Evolutionary conservation across 2,888 invertebrate genomes (phyloP).

Genomic region (Galeopsomyia nigrocyanea): DNA sequence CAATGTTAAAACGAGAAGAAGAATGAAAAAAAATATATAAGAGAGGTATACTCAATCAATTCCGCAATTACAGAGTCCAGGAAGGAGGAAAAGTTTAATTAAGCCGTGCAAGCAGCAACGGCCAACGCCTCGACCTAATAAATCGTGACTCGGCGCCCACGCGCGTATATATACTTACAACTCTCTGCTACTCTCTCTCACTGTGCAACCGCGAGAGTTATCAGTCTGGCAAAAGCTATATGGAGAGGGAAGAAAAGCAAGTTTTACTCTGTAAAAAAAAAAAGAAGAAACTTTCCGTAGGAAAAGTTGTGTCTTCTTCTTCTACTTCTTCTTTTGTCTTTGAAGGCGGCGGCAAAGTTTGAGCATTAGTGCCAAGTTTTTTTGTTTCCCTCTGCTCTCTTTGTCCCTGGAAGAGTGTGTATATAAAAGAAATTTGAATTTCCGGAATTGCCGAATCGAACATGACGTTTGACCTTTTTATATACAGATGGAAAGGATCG

Average conservation of each 20-base stretch:
- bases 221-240: constrained; percentile 25
- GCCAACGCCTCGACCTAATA: constrained; percentile 26
- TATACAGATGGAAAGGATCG: no score
- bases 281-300: background rate
- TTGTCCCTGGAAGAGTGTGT: constrained; percentile 1
- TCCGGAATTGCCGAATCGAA: no score
- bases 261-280: constrained; percentile 18
- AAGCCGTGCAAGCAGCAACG: constrained; percentile 4
- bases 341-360: constrained; percentile 35
- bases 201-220: constrained; percentile 31
- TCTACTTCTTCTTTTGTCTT: background rate
- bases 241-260: constrained; percentile 24
- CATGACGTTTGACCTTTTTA: no score
- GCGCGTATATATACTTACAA: constrained; percentile 9
- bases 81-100: constrained; percentile 33
- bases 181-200: no score
- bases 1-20: no score
- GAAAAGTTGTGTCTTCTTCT: constrained; percentile 15
- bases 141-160: constrained; percentile 5
- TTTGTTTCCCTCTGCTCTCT: constrained; percentile 8
- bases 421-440: no score
- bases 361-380: constrained; percentile 45
- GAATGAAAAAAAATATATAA: no score
- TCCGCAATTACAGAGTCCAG: no score
- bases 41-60: no score